Base-by-base conservation (phyloP, 2,888 invertebrate genomes). In the Archaeoteleia sp. region DNA sequence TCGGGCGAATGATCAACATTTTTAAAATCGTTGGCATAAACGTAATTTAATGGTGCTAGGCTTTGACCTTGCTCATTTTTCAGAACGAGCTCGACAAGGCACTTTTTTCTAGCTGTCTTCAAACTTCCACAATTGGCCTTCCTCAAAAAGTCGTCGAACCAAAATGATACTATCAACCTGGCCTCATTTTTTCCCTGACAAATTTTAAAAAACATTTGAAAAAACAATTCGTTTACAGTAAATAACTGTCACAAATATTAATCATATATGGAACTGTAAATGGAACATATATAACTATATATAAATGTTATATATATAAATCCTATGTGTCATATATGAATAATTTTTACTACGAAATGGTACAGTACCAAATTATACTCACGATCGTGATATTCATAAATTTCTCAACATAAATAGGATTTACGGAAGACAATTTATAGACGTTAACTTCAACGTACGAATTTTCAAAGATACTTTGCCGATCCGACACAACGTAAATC, bases 401-500 rank as follows among this genome's bases (percentile, higher is more conserved):
- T 43, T 71, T 9, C 20, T 61, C 20, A n/a, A 83, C 82, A 13
- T 78, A 78, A 0, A 86, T 84, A 53, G 87, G 88, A 35, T 61
- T 77, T 4, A 89, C 77, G 53, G 86, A 87, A 2, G 85, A 86
- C 89, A 90, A 92, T 43, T 88, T 88, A 74, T 89, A 91, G 10
- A 90, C 81, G 45, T 88, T 88, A n/a, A 92, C 85, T 1, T 83
- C 86, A 0, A 91, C 86, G 9, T 82, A 84, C 1, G 88, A 88
- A 46, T 88, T 82, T 1, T 77, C 49, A 20, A 86, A 86, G 4
- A 82, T 86, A 15, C 81, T 83, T 53, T 89, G 85, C 72, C 87
- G 84, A 79, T 94, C 93, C 43, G 93, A 92, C 7, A 92, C 87
- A 0, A 91, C 82, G 43, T 89, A 91, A 7, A 93, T 85, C 49